phyloP scores from a whole-genome alignment of 1,140 invertebrate species.

The Parapsyche elsis region DNA sequence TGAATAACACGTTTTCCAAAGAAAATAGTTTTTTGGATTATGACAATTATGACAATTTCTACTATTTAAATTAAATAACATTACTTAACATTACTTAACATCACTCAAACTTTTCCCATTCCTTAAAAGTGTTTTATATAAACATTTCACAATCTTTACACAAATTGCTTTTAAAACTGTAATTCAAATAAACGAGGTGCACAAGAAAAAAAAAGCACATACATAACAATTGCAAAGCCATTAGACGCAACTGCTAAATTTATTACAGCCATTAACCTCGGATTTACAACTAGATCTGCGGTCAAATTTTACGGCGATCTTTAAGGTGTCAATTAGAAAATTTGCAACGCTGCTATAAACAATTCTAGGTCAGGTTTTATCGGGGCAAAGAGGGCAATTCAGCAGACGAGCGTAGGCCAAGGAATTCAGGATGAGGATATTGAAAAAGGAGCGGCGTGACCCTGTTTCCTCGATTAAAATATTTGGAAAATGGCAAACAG shows the following conservation, averaged over 20 bases:
- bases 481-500: too few relatives aligned
- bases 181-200: too few relatives aligned
- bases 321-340: slow-evolving; percentile 8
- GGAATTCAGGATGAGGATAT: slow-evolving; percentile 18
- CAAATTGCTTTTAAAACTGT: too few relatives aligned
- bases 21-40: too few relatives aligned
- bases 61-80: too few relatives aligned
- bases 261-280: not conserved
- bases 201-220: not conserved
- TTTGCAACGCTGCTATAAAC: not conserved
- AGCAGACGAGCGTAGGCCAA: not conserved
- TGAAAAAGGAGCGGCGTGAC: not conserved
- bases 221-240: slow-evolving; percentile 13
- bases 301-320: not conserved
- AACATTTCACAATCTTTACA: too few relatives aligned
- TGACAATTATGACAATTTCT: too few relatives aligned
- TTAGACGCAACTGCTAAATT: slow-evolving; percentile 3
- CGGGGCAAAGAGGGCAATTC: not conserved
- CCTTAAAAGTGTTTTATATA: too few relatives aligned
- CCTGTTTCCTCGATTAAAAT: too few relatives aligned
- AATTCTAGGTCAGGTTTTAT: not conserved
- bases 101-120: too few relatives aligned
- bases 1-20: too few relatives aligned
- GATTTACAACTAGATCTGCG: not conserved
- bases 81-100: too few relatives aligned